Evolutionary conservation across 2,797 vertebrate genomes (phyloP).

Genomic region (Pangasius macronema): DNA sequence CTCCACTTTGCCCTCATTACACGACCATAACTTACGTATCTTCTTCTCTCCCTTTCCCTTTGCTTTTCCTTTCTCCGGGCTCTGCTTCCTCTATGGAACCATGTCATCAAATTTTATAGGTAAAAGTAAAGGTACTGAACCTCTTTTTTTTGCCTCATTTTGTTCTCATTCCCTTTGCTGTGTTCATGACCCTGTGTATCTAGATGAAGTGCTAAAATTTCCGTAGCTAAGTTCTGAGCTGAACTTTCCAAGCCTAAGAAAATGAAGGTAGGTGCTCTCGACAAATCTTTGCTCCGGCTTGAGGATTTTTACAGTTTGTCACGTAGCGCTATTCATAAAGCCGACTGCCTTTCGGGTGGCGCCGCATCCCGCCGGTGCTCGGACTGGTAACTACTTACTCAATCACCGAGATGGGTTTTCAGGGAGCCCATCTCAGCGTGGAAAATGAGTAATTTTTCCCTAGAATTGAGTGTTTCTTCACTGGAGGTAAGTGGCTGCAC

Average conservation of each 20-base stretch:
- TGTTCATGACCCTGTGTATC: constrained; percentile 18
- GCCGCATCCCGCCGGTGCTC: constrained; percentile 44
- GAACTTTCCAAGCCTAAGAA: constrained; percentile 20
- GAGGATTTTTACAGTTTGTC: constrained; percentile 68
- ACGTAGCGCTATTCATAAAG: constrained; percentile 57
- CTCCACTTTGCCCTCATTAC: constrained; percentile 72
- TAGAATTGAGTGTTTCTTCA: constrained; percentile 35
- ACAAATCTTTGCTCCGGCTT: constrained; percentile 50
- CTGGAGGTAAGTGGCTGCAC: constrained; percentile 75
- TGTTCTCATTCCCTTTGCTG: constrained; percentile 43
- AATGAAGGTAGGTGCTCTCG: constrained; percentile 74
- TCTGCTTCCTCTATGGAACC: constrained; percentile 96
- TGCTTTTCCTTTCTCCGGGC: constrained; percentile 77
- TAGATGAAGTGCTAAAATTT: constrained; percentile 11
- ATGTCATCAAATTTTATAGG: constrained; percentile 98
- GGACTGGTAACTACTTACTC: constrained; percentile 47
- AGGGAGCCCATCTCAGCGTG: constrained; percentile 51
- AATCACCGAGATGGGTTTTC: constrained; percentile 39
- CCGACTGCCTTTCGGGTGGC: constrained; percentile 42
- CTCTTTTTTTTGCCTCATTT: constrained; percentile 61
- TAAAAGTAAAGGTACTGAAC: constrained; percentile 97
- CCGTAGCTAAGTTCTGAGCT: constrained; percentile 32
- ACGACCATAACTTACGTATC: constrained; percentile 83
- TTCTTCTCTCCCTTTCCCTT: constrained; percentile 81
- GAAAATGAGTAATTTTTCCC: constrained; percentile 41